Percentiles rank a stretch among this genome's conserved stretches.
Evolutionary conservation across 35 echinoderm and acorn worm species (phyloP).

Genomic region (Anneissia japonica): DNA sequence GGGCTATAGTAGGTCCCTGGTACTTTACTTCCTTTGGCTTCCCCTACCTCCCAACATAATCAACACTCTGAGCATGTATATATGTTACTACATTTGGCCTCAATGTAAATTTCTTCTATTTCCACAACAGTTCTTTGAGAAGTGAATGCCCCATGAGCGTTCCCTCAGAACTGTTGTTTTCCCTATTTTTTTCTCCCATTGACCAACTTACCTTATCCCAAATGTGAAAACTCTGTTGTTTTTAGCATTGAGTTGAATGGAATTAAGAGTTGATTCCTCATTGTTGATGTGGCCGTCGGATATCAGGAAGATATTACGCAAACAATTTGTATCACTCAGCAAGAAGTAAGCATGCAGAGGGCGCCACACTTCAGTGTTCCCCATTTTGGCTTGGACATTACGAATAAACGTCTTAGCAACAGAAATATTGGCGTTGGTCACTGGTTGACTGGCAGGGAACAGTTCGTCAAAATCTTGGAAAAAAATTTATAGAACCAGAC

Average conservation of each 20-base stretch:
- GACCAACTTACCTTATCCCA: conserved; percentile 67
- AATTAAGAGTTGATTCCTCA: conserved; percentile 56
- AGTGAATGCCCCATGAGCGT: too few species aligned
- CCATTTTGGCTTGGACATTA: conserved; percentile 35
- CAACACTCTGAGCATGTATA: too few species aligned
- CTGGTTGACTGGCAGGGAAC: conserved; percentile 40
- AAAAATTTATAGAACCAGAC: too few species aligned
- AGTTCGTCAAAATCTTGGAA: conserved; percentile 64
- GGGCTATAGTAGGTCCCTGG: too few species aligned
- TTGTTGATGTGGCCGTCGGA: conserved; percentile 91
- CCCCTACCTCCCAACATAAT: too few species aligned
- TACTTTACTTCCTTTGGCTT: too few species aligned
- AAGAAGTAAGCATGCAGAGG: conserved; percentile 72
- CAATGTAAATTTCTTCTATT: too few species aligned
- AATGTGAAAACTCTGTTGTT: conserved; percentile 69
- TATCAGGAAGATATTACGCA: conserved; percentile 72
- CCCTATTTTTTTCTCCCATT: too few species aligned
- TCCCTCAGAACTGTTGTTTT: too few species aligned
- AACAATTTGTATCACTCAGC: conserved; percentile 25
- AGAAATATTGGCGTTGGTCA: conserved; percentile 12
- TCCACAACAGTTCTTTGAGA: too few species aligned
- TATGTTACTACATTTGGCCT: too few species aligned
- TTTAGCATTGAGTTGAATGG: conserved; percentile 39
- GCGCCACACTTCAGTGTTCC: conserved; percentile 91
- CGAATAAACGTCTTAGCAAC: conserved; percentile 41